Conservation (phyloP, 2,113 vertebrate genomes). For the Polypterus bichir region DNA sequence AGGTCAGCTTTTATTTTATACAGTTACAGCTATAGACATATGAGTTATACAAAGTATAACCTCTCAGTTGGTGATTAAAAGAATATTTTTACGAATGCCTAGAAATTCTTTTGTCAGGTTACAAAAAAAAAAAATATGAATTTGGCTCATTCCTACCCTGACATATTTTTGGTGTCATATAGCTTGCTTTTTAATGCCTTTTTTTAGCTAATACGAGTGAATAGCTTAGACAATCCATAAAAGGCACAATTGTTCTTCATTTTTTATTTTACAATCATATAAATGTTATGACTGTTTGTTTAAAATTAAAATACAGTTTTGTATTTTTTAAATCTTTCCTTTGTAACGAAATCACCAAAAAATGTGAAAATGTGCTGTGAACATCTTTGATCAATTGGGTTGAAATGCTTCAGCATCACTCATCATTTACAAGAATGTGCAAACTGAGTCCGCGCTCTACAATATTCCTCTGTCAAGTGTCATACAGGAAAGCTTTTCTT, state of each 20-base stretch:
- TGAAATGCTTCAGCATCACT: neutral
- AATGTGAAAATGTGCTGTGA: slow-evolving; percentile 18
- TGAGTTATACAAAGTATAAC: no score
- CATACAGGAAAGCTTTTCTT: no score
- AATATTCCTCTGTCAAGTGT: no score
- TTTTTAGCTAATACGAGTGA: neutral
- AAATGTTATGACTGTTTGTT: slow-evolving; percentile 21
- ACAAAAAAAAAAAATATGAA: slow-evolving; percentile 16
- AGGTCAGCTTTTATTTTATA: no score
- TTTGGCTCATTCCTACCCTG: slow-evolving; percentile 27
- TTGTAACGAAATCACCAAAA: slow-evolving; percentile 17
- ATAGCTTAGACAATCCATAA: slow-evolving; percentile 20
- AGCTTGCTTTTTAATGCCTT: neutral
- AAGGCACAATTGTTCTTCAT: slow-evolving; percentile 9
- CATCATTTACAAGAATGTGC: neutral
- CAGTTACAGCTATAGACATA: no score
- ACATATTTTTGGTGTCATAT: neutral
- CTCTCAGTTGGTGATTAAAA: no score
- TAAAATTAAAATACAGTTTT: slow-evolving; percentile 20
- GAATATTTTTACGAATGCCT: neutral
- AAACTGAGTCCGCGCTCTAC: no score
- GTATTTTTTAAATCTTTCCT: slow-evolving; percentile 24
- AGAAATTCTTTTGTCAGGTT: neutral
- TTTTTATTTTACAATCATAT: neutral
- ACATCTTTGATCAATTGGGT: neutral